These are phyloP conservation scores for Ephydatia muelleri DNA, from an alignment of 37 sponge, comb jelly and placozoan species.

Conservation along the genomic window DNA sequence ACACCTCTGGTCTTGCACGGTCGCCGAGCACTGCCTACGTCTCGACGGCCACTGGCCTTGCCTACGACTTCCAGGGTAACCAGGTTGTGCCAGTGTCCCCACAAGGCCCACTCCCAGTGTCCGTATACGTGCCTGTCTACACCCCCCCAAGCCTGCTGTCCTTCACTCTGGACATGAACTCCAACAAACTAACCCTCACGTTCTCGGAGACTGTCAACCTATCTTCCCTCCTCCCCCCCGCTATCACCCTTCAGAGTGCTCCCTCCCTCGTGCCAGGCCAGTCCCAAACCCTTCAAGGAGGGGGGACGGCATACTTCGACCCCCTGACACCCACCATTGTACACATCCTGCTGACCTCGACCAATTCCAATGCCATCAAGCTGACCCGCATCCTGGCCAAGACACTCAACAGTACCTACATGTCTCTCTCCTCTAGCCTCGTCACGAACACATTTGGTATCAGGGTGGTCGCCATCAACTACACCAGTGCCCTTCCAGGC, in stretches of 20 bases:
- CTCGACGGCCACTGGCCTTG: conserved; percentile 40
- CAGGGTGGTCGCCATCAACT: conserved; percentile 34
- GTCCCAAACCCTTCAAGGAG: conserved; percentile 26
- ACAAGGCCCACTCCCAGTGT: conserved; percentile 9
- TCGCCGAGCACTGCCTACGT: conserved; percentile 41
- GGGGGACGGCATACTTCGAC: neutral
- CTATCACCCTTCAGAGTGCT: conserved; percentile 56
- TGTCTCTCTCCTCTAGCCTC: conserved; percentile 45
- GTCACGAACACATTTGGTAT: conserved; percentile 53
- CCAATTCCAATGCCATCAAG: conserved; percentile 76
- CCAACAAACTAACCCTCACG: conserved; percentile 51
- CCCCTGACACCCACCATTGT: neutral
- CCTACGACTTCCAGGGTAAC: conserved; percentile 65
- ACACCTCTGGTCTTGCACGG: conserved; percentile 30
- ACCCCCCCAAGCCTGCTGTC: conserved; percentile 46
- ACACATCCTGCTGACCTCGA: conserved; percentile 16
- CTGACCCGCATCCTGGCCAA: conserved; percentile 48
- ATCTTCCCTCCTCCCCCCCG: conserved; percentile 49
- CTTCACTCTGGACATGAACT: conserved; percentile 71
- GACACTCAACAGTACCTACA: conserved; percentile 51
- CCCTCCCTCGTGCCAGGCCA: neutral
- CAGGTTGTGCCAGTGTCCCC: conserved; percentile 22
- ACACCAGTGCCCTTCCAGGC: neutral
- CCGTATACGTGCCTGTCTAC: conserved; percentile 42
- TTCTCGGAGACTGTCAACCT: conserved; percentile 77